Conservation (phyloP, 2,113 vertebrate species). For the Gila orcuttii region DNA sequence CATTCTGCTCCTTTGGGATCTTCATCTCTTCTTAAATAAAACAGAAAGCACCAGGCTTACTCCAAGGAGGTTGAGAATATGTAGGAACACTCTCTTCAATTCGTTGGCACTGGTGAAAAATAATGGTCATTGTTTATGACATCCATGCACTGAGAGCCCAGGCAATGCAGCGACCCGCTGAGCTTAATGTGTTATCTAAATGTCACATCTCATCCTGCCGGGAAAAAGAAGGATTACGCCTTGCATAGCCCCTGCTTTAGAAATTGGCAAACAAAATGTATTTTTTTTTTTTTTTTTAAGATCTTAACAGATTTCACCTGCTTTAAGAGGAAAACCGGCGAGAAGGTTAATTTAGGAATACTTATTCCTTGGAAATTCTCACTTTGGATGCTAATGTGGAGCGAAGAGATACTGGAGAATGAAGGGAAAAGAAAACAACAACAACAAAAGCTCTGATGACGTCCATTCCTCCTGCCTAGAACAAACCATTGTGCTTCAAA, state of each 20-base stretch:
- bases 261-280: neutral
- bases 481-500: neutral
- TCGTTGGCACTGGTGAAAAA: constrained; percentile 62
- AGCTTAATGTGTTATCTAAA: constrained; percentile 72
- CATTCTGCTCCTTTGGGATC: constrained; percentile 68
- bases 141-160: constrained; percentile 60
- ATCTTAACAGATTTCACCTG: constrained; percentile 9
- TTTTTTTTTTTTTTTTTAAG: neutral
- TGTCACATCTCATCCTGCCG: constrained; percentile 68
- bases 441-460: constrained; percentile 3
- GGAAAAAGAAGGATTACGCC: constrained; percentile 53
- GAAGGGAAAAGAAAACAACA: neutral
- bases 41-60: constrained; percentile 67
- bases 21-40: constrained; percentile 72
- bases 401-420: neutral
- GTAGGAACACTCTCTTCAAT: constrained; percentile 51
- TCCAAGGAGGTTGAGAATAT: constrained; percentile 44
- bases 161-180: constrained; percentile 53
- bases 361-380: neutral
- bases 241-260: neutral
- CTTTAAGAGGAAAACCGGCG: neutral
- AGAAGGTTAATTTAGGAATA: neutral
- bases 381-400: neutral
- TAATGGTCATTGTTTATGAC: constrained; percentile 75
- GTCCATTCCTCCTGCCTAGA: neutral